A percentile compares a stretch with the other conserved stretches of the same genome.
These are phyloP conservation scores for Lasioglossum zephyrum DNA, from an alignment of 2,888 invertebrate genomes.

Conservation along the genomic window DNA sequence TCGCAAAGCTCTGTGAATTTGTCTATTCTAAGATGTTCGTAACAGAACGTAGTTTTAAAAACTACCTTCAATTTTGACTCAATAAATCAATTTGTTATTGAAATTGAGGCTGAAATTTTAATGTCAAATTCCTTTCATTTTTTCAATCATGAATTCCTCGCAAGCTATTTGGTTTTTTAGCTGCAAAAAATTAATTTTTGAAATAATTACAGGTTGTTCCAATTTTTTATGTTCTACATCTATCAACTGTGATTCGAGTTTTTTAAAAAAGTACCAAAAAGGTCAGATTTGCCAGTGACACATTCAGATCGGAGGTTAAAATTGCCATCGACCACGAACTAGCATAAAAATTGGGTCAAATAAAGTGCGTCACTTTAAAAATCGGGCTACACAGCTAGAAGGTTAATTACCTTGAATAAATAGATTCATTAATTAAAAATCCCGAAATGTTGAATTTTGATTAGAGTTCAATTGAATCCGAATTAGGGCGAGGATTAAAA, in stretches of 20 bases:
- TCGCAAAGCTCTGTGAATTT: too few relatives aligned
- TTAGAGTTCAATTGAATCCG: neutral
- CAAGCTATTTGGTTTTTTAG: neutral
- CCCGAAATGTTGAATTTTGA: neutral
- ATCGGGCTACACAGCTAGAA: too few relatives aligned
- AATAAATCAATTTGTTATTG: neutral
- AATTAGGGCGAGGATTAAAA: neutral
- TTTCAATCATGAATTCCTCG: neutral
- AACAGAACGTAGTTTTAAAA: too few relatives aligned
- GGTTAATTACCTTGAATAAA: too few relatives aligned
- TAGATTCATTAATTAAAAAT: too few relatives aligned
- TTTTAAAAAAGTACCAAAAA: neutral
- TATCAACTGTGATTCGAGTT: neutral
- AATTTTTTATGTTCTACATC: neutral
- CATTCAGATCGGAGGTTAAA: too few relatives aligned
- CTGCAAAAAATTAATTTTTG: neutral
- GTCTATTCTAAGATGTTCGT: too few relatives aligned
- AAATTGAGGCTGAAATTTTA: neutral
- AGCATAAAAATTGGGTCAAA: too few relatives aligned
- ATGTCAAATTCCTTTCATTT: neutral
- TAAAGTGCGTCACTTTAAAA: too few relatives aligned
- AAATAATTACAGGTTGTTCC: neutral
- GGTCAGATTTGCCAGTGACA: too few relatives aligned
- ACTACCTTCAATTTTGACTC: too few relatives aligned
- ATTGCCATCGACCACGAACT: too few relatives aligned